phyloP scores from a whole-genome alignment of 2,113 vertebrate species.

The Hepsetus odoe region DNA sequence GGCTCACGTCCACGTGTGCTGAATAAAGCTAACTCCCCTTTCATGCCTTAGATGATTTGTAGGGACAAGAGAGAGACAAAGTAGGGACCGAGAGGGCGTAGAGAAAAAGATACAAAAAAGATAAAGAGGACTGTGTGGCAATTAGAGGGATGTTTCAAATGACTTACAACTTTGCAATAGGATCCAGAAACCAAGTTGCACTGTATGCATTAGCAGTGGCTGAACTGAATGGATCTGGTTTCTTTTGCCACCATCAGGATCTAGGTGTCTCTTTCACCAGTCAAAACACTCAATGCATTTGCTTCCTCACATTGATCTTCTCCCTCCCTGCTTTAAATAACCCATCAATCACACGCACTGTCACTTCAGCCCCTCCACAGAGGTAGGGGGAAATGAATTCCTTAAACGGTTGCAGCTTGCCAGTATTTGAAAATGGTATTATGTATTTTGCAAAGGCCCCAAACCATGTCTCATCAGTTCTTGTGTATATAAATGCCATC shows the following conservation, averaged over 20 bases:
- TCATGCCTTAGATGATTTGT: slow-evolving; percentile 16
- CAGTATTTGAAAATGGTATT: slow-evolving; percentile 40
- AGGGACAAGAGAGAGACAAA: neutral
- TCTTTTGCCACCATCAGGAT: neutral
- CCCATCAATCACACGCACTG: slow-evolving; percentile 33
- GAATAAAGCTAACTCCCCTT: slow-evolving; percentile 34
- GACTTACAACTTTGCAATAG: neutral
- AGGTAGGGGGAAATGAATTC: slow-evolving; percentile 11
- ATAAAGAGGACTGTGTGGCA: neutral
- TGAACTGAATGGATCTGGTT: slow-evolving; percentile 16
- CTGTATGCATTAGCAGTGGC: neutral
- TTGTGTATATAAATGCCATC: slow-evolving; percentile 26
- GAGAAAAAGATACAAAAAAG: neutral
- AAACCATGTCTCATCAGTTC: slow-evolving; percentile 23
- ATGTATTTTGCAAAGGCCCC: neutral
- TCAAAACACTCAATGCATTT: slow-evolving; percentile 28
- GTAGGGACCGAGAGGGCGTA: neutral
- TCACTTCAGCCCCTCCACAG: slow-evolving; percentile 24
- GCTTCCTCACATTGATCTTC: slow-evolving; percentile 40
- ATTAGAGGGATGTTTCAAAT: slow-evolving; percentile 1
- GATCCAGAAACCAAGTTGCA: neutral
- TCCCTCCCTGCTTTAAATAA: slow-evolving; percentile 42
- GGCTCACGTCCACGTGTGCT: slow-evolving; percentile 18
- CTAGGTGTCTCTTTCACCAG: slow-evolving; percentile 5
- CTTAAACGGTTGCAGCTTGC: slow-evolving; percentile 27